These are phyloP conservation scores for Amblyraja radiata DNA, from an alignment of 2,797 vertebrate genomes.

Conservation along the genomic window DNA sequence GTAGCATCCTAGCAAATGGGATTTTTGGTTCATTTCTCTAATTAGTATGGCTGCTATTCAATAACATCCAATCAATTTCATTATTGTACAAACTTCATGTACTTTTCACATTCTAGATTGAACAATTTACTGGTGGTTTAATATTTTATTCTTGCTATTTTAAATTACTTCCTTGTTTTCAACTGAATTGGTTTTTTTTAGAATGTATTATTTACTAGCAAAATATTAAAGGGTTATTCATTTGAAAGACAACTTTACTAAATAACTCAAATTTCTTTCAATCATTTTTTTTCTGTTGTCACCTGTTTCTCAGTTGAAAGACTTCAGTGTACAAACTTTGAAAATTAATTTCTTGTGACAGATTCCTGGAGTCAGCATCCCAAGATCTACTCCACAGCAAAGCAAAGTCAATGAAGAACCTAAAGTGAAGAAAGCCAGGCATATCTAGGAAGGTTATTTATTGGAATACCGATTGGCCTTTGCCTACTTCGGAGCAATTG, in stretches of 20 bases:
- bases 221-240: no score
- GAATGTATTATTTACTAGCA: no score
- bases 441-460: conserved; percentile 41
- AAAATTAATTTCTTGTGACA: conserved; percentile 43
- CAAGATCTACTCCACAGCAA: conserved; percentile 45
- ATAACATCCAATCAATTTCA: no score
- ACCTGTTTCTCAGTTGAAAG: background rate
- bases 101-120: background rate
- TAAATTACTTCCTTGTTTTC: background rate
- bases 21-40: background rate
- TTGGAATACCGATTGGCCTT: background rate
- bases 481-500: background rate
- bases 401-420: conserved; percentile 44
- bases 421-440: conserved; percentile 59
- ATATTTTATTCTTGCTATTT: background rate
- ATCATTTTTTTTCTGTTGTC: no score
- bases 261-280: background rate
- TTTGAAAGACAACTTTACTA: background rate
- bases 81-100: background rate
- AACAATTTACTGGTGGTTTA: background rate
- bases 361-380: conserved; percentile 68
- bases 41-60: background rate
- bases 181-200: no score
- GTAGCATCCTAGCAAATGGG: background rate
- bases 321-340: background rate